Base-by-base conservation (phyloP, 2,797 vertebrate genomes). In the Sebastes itinus region DNA sequence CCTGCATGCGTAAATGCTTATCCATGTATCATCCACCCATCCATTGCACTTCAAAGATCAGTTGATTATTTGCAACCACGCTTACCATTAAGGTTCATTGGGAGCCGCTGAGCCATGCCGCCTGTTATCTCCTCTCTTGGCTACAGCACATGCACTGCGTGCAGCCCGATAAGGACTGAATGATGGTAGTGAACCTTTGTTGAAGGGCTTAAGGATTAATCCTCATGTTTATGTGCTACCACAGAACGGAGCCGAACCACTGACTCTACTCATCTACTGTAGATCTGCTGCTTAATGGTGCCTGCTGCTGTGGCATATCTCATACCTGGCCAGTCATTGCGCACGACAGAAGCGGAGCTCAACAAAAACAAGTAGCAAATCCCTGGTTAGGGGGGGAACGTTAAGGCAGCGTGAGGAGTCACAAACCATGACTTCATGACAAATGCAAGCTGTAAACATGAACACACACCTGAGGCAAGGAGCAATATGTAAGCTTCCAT, bases 191-290 rank as follows among this genome's bases (percentile, higher is more conserved):
- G 90, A 89, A 90, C 86, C 85, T 70, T 66, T 75, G 81, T 81
- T 70, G 83, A 78, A 78, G 78, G 73, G 87, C 73, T 91, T 91
- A 92, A 71, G 83, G 81, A 93, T 92, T 92, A 93, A 92, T 92
- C 89, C 84, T 78, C 75, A 52, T 89, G 91, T 90, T 88, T 87
- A 87, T 86, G 72, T 78, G 70, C 70, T 25, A 46, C 78, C 38
- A 35, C 78, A 80, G 67, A 87, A 66, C 42, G 0, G 35, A 85
- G 73, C 65, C 72, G 70, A 85, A 80, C 75, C 63, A 3, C 79
- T 13, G 79, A 54, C 79, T 81, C 72, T 38, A 32, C 67, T 76
- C 70, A 35, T 81, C 83, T 77, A 58, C 72, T 80, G 87, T 76
- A 86, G 83, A 81, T 84, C 75, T 60, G 76, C 78, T 82, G 82